Evolutionary conservation across 2,113 vertebrate species (phyloP), one percentile per base, ranked within the genome.

Genomic region (Progne subis): DNA sequence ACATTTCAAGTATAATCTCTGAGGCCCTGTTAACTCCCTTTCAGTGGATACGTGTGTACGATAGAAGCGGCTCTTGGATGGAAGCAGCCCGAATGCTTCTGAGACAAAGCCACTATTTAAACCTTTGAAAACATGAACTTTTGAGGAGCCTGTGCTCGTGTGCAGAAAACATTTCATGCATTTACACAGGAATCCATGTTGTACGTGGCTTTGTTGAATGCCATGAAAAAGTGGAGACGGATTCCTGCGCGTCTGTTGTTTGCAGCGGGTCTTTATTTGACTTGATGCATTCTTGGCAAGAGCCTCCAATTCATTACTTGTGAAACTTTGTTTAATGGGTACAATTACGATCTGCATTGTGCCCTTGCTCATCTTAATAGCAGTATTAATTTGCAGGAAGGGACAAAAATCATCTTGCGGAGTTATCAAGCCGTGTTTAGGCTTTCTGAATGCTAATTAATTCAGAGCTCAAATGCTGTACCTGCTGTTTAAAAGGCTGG

Each of bases 361-460:
- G 95, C 82, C 79, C 88, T 86, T 91, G 75, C 90, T 95, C 92
- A 57, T 97, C 96, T 93, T 95, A 93, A 84, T 95, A 83, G 92
- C 91, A 44, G 90, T 95, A 95, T 97, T 91, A 97, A 97, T 97
- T 96, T 97, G 67, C 70, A 93, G 95, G 60, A 94, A 97, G 96
- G 94, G 93, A 92, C 91, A 90, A 96, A 76, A 92, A 97, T 97
- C 96, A 96, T 90, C 88, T 96, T 84, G 91, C 8, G 6, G 96
- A 77, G 80, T 93, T 96, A 94, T 86, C 89, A 88, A 96, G 82
- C 68, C 25, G 67, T 80, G 87, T 95, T 94, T 81, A 86, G 89
- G 61, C 86, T 97, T 98, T 97, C 91, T 95, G 96, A 96, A 97
- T 97, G 97, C 96, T 98, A 98, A 98, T 98, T 97, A 97, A 97